A percentile compares a stretch with the other conserved stretches of the same genome.
phyloP scores from a whole-genome alignment of 2,888 invertebrate genomes.

The Thera britannica region DNA sequence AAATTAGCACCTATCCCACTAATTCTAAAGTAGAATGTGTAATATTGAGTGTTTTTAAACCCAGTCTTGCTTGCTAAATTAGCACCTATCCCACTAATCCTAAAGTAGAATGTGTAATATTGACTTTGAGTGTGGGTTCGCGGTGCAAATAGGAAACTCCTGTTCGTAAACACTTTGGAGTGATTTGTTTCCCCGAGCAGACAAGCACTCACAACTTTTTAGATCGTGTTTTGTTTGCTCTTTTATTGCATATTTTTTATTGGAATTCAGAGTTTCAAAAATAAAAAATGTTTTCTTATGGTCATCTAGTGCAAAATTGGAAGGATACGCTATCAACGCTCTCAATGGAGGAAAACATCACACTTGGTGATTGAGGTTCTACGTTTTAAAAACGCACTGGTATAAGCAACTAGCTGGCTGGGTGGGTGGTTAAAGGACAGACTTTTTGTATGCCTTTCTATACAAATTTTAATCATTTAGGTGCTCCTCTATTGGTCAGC shows the following conservation, averaged over 20 bases:
- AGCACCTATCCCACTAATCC: not conserved
- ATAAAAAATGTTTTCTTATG: not conserved
- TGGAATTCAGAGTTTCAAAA: not conserved
- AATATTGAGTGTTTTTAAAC: not conserved
- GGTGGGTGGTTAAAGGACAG: too few relatives aligned
- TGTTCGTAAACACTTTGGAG: slow-evolving; percentile 37
- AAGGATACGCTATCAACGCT: too few relatives aligned
- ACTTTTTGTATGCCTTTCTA: too few relatives aligned
- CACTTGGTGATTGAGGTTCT: too few relatives aligned
- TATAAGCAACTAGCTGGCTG: too few relatives aligned
- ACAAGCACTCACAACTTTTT: slow-evolving; percentile 35
- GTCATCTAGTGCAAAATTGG: too few relatives aligned
- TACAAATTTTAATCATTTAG: too few relatives aligned
- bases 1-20: too few relatives aligned
- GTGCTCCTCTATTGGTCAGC: too few relatives aligned
- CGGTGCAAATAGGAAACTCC: slow-evolving; percentile 22
- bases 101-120: slow-evolving; percentile 20
- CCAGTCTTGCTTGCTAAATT: slow-evolving; percentile 1
- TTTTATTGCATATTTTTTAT: slow-evolving; percentile 13
- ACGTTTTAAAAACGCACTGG: too few relatives aligned
- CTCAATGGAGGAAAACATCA: too few relatives aligned
- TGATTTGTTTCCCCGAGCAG: slow-evolving; percentile 36
- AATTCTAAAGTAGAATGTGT: too few relatives aligned
- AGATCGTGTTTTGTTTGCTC: slow-evolving; percentile 26
- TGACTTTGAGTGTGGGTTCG: slow-evolving; percentile 32